Percentiles rank a stretch among this genome's conserved stretches.
These are phyloP conservation scores for Verasper variegatus DNA, from an alignment of 2,113 vertebrate species.

Conservation along the genomic window DNA sequence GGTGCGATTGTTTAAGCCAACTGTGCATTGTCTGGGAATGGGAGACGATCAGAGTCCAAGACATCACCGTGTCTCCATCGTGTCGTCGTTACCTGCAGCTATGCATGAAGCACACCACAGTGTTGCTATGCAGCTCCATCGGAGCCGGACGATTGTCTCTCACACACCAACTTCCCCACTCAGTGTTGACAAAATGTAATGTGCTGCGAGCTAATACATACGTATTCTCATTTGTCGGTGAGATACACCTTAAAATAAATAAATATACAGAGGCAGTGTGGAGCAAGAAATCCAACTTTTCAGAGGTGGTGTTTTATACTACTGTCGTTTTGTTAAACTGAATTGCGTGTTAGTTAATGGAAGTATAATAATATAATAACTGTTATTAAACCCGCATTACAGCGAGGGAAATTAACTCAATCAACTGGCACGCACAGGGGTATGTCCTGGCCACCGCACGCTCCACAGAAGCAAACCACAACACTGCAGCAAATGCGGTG, in stretches of 20 bases:
- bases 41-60: neutral
- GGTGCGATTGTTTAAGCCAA: neutral
- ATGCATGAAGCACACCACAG: neutral
- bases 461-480: slow-evolving; percentile 34
- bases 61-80: neutral
- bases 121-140: neutral
- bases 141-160: neutral
- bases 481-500: slow-evolving; percentile 48
- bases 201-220: neutral
- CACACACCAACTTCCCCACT: neutral
- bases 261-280: too few relatives aligned
- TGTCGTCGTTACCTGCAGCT: neutral
- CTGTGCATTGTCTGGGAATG: neutral
- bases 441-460: neutral
- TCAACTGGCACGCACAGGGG: neutral
- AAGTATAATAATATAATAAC: neutral
- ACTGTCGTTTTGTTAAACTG: neutral
- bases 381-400: neutral
- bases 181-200: neutral
- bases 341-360: neutral
- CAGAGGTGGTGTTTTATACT: neutral
- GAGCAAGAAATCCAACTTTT: neutral
- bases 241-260: neutral
- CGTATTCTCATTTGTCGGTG: neutral
- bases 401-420: neutral